Evolutionary conservation across 2,888 invertebrate species (phyloP).

Genomic region (Eupithecia exiguata): DNA sequence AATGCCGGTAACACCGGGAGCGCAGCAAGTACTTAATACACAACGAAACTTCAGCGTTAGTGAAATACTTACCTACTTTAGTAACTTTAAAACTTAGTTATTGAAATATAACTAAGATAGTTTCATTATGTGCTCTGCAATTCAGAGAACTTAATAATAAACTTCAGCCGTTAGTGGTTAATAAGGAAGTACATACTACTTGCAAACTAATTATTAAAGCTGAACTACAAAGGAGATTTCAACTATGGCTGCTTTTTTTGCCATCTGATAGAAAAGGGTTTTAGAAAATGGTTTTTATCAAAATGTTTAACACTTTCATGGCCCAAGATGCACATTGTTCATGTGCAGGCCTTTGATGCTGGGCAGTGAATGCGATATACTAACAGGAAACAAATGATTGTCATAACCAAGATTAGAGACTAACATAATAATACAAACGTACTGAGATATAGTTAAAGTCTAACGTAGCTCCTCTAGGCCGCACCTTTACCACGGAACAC

Average conservation of each 20-base stretch:
- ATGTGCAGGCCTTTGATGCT: no score
- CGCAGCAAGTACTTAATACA: background rate
- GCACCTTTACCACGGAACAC: no score
- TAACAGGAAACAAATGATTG: background rate
- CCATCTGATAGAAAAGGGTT: background rate
- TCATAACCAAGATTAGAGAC: background rate
- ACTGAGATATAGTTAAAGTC: background rate
- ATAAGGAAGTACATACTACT: background rate
- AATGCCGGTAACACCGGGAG: background rate
- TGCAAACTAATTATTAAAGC: background rate
- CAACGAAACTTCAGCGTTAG: background rate
- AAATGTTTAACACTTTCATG: background rate
- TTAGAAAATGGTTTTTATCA: background rate
- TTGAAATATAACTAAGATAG: background rate
- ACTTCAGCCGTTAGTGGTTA: slow-evolving; percentile 4
- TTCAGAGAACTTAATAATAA: background rate
- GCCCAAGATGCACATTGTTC: no score
- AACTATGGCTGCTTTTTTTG: background rate
- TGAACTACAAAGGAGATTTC: background rate
- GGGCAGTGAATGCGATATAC: background rate
- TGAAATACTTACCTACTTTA: background rate
- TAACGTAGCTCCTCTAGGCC: no score
- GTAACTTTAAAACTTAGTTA: background rate
- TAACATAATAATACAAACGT: background rate
- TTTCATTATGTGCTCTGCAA: background rate